Evolutionary conservation across 1,140 invertebrate species (phyloP), one percentile per base, ranked within the genome.

Genomic region (Acarapis woodi): DNA sequence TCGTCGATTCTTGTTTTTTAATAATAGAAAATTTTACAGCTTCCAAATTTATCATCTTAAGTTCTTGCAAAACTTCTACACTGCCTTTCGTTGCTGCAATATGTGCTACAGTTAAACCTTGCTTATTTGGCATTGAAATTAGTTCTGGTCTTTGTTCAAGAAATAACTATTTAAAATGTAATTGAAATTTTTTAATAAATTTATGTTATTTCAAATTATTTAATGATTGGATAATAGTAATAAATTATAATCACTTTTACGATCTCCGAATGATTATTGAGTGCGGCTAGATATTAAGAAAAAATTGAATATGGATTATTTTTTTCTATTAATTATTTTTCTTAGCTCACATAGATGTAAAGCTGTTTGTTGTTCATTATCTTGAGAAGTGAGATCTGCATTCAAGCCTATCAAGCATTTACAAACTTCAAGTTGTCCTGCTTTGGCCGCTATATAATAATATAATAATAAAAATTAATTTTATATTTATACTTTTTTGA

Each of bases 31-130:
- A 73, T 43, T 88, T 94, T 1, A 96, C 87, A 29, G 88, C 80
- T 43, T 69, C 67, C 46, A 78, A 67, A 59, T 96, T 90, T 51
- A 96, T 96, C 53, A 85, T 85, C 85, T 97, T 94, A 19, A 99
- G 61, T 54, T 97, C 88, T 55, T 93, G 78, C 39, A 97, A 80
- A 29, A 97, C 88, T 44, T 80, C 74, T 0, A 94, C 77, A 40
- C 82, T 90, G n/a, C 90, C 90, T 57, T 94, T 88, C 61, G 85
- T 85, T 6, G 88, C 90, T 2, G 90, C 88, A 46, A 99, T 94
- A 50, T 99, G 90, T 2, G 90, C 90, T 53, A 87, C 94, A 0
- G 88, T 97, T 54, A 87, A 88, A 3, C 87, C 87, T 50, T 87
- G 80, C 65, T 68, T 85, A 40, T 82, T 90, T 9, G 77, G 78